phyloP scores from a whole-genome alignment of 1,140 invertebrate genomes.

The Drosophila nasuta region DNA sequence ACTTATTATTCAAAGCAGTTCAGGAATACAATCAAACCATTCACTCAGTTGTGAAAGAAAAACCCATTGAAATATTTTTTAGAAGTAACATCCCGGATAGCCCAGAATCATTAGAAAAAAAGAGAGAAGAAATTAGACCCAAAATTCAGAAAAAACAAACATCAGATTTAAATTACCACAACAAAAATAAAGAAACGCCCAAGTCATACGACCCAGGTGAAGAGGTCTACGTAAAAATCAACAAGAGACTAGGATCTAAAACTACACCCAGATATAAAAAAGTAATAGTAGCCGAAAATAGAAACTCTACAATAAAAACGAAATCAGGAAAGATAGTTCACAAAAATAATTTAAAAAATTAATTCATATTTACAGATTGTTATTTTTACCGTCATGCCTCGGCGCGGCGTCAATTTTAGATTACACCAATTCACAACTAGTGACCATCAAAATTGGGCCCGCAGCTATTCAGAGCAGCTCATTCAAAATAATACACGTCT shows the following conservation, averaged over 20 bases:
- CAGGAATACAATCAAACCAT: neutral
- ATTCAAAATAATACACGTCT: too few relatives aligned
- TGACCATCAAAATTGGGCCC: too few relatives aligned
- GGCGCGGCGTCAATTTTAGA: too few relatives aligned
- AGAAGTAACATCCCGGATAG: neutral
- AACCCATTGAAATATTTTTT: too few relatives aligned
- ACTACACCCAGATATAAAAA: neutral
- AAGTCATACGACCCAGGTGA: neutral
- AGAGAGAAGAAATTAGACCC: neutral
- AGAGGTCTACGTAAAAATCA: neutral
- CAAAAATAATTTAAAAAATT: constrained; percentile 22
- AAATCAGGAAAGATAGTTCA: neutral
- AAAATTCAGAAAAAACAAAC: too few relatives aligned
- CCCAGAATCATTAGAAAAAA: neutral
- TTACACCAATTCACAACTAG: too few relatives aligned
- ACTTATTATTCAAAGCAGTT: neutral
- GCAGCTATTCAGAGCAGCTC: too few relatives aligned
- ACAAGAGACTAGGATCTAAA: constrained; percentile 32
- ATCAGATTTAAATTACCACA: neutral
- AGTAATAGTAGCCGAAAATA: too few relatives aligned
- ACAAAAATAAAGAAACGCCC: neutral
- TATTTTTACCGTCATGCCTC: too few relatives aligned
- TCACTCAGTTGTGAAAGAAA: neutral
- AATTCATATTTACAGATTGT: neutral
- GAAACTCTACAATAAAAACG: neutral